phyloP scores from a whole-genome alignment of 2,113 vertebrate genomes.

The Psittacara wagleri region DNA sequence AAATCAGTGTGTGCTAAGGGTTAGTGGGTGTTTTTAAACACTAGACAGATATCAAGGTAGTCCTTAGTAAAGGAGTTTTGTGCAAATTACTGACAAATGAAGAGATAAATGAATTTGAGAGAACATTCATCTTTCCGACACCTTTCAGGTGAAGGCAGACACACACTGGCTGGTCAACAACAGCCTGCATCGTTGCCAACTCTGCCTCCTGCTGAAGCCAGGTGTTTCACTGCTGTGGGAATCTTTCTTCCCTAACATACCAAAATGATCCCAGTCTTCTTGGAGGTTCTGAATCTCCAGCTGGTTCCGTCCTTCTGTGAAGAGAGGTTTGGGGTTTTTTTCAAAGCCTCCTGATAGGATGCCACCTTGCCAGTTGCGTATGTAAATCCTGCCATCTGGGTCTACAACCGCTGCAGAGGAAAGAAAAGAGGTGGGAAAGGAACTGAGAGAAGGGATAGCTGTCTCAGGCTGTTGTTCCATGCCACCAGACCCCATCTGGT shows the following conservation, averaged over 20 bases:
- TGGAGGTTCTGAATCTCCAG: constrained; percentile 95
- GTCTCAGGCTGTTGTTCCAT: background rate
- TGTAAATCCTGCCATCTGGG: constrained; percentile 93
- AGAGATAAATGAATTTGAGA: background rate
- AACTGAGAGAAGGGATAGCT: background rate
- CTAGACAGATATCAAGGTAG: background rate
- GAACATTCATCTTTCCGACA: rapidly evolving
- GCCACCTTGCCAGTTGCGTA: constrained; percentile 92
- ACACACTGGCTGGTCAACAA: background rate
- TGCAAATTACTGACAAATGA: background rate
- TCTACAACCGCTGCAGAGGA: constrained; percentile 84
- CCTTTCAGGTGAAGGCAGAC: background rate
- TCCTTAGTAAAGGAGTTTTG: background rate
- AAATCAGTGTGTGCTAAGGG: background rate
- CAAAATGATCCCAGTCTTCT: constrained; percentile 98
- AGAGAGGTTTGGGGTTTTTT: constrained; percentile 98
- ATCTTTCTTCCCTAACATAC: constrained; percentile 70
- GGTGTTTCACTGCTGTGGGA: rapidly evolving
- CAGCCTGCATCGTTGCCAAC: background rate
- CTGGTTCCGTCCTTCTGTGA: constrained; percentile 94
- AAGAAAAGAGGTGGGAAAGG: background rate
- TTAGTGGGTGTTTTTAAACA: background rate
- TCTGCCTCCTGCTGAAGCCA: background rate
- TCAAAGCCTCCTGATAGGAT: constrained; percentile 95
- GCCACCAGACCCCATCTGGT: background rate